Conservation (phyloP, 2,113 vertebrate genomes). For the Istiophorus platypterus region DNA sequence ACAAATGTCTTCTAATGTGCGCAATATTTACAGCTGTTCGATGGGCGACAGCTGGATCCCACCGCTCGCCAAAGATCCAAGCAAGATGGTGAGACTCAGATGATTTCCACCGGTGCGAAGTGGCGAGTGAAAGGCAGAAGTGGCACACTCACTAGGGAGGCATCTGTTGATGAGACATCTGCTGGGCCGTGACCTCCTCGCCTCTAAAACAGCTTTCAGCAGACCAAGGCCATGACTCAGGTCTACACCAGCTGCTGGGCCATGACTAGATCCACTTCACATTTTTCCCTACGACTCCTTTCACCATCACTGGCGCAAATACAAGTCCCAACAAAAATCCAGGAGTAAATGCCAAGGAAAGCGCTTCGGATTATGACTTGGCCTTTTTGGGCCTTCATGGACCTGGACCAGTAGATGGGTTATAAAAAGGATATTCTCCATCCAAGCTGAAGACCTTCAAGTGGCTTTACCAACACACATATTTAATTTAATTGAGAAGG, state of each 20-base stretch:
- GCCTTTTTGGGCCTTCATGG: neutral
- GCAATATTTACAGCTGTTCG: slow-evolving; percentile 15
- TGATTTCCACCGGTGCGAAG: slow-evolving; percentile 24
- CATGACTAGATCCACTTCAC: slow-evolving; percentile 53
- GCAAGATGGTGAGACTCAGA: slow-evolving; percentile 19
- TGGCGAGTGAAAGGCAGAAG: slow-evolving; percentile 47
- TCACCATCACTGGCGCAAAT: slow-evolving; percentile 9
- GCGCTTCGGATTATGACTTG: neutral
- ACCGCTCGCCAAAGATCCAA: slow-evolving; percentile 16
- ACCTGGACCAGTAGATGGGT: slow-evolving; percentile 15
- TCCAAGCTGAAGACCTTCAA: neutral
- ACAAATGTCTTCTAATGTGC: slow-evolving; percentile 17
- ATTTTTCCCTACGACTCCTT: slow-evolving; percentile 37
- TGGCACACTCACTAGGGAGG: slow-evolving; percentile 50
- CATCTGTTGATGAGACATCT: slow-evolving; percentile 67
- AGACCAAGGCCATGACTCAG: slow-evolving; percentile 69
- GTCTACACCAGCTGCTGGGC: slow-evolving; percentile 65
- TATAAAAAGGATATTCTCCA: neutral
- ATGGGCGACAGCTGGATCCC: slow-evolving; percentile 1
- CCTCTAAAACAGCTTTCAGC: slow-evolving; percentile 50
- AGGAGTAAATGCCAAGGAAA: slow-evolving; percentile 20
- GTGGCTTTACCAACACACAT: neutral
- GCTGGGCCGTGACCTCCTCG: slow-evolving; percentile 50
- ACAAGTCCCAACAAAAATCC: slow-evolving; percentile 32
- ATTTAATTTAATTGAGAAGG: slow-evolving; percentile 18